Conservation (phyloP, 2,113 vertebrate genomes). For the Acrocephalus arundinaceus region DNA sequence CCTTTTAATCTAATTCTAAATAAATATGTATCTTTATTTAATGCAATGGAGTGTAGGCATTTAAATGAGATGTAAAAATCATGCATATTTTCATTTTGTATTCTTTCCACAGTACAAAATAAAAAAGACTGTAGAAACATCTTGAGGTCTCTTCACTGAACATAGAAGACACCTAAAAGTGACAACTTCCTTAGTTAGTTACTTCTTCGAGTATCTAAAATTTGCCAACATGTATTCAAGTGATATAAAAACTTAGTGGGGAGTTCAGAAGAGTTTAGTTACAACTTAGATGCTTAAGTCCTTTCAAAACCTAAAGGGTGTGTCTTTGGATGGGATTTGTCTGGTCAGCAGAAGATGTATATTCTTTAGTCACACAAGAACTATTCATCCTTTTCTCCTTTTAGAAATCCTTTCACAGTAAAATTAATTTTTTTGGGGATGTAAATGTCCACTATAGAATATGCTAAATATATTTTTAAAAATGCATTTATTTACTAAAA, state of each 20-base stretch:
- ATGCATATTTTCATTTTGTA: neutral
- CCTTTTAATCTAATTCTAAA: neutral
- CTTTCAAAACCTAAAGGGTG: neutral
- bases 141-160: neutral
- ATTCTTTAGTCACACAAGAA: neutral
- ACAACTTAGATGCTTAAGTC: neutral
- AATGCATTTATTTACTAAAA: too few species aligned
- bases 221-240: neutral
- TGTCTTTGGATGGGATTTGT: neutral
- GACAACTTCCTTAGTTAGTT: neutral
- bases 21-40: neutral
- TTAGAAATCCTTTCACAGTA: neutral
- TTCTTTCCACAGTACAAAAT: neutral
- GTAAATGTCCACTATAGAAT: neutral
- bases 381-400: neutral
- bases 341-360: neutral
- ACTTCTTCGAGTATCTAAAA: neutral
- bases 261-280: neutral
- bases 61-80: neutral
- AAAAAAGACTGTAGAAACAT: neutral
- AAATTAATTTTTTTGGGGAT: neutral
- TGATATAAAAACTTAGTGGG: neutral
- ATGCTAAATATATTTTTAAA: too few species aligned
- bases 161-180: neutral
- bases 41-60: neutral